These are phyloP conservation scores for Diaphora mendica DNA, from an alignment of 2,888 invertebrate species.

Conservation along the genomic window DNA sequence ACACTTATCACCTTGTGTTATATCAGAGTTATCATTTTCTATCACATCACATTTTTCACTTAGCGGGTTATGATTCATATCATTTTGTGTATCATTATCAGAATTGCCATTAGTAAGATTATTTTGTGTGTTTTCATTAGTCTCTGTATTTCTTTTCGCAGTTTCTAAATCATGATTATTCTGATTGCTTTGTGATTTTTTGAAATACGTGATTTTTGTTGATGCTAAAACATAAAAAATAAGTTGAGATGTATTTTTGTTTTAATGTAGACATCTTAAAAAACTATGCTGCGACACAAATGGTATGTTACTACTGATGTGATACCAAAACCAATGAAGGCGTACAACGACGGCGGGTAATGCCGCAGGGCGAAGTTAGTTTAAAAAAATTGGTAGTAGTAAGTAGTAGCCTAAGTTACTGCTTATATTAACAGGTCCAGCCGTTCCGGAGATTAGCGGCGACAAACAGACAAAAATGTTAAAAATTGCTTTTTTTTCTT, in stretches of 20 bases:
- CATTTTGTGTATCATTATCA: conserved; percentile 8
- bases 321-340: no score
- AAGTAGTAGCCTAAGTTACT: no score
- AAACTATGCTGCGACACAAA: no score
- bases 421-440: no score
- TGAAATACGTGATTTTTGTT: conserved; percentile 37
- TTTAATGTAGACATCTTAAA: no score
- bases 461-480: no score
- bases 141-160: neutral
- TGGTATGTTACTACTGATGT: no score
- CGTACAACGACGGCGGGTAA: no score
- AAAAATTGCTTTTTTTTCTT: no score
- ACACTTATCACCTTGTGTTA: neutral
- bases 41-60: conserved; percentile 2
- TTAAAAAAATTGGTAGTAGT: no score
- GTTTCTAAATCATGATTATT: conserved; percentile 5
- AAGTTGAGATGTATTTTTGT: neutral
- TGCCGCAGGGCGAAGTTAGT: no score
- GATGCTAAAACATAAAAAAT: conserved; percentile 27
- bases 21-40: conserved; percentile 5
- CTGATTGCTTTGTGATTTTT: conserved; percentile 23
- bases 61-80: conserved; percentile 8
- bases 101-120: conserved; percentile 3
- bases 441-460: no score
- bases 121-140: conserved; percentile 12